These are phyloP conservation scores for Hartigia nigra DNA, from an alignment of 2,888 invertebrate species.

Conservation along the genomic window DNA sequence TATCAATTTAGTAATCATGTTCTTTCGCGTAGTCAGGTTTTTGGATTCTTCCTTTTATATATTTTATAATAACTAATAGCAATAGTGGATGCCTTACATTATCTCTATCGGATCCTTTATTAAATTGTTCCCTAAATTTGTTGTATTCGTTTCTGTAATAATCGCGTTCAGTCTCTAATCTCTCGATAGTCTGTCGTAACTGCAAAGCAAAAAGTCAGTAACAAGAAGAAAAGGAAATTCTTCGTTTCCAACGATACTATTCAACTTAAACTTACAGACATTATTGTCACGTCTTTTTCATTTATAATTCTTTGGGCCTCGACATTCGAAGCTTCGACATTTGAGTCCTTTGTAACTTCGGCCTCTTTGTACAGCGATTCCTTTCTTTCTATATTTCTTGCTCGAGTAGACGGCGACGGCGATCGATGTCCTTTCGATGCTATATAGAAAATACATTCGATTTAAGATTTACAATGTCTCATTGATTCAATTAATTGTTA, in stretches of 20 bases:
- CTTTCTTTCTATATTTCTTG: conserved; percentile 22
- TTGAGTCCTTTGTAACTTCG: conserved; percentile 33
- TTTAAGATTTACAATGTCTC: background rate
- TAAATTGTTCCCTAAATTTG: conserved; percentile 62
- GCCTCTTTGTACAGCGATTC: conserved; percentile 22
- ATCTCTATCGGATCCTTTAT: conserved; percentile 53
- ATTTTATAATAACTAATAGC: background rate
- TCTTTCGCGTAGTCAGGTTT: background rate
- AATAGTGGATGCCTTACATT: conserved; percentile 46
- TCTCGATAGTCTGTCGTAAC: conserved; percentile 54
- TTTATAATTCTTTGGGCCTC: conserved; percentile 20
- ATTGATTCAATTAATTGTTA: background rate
- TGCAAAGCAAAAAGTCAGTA: conserved; percentile 25
- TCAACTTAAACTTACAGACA: conserved; percentile 35
- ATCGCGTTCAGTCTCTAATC: conserved; percentile 67
- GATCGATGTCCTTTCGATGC: conserved; percentile 29
- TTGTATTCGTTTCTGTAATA: conserved; percentile 68
- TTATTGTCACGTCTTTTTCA: conserved; percentile 41
- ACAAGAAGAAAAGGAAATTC: background rate
- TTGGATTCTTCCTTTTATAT: conserved; percentile 27
- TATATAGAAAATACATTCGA: background rate
- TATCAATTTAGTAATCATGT: background rate
- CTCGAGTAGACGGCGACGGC: conserved; percentile 27
- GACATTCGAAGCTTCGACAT: conserved; percentile 18
- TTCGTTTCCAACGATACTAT: background rate